phyloP scores from a whole-genome alignment of 2,888 invertebrate species.

The Eupithecia inturbata region DNA sequence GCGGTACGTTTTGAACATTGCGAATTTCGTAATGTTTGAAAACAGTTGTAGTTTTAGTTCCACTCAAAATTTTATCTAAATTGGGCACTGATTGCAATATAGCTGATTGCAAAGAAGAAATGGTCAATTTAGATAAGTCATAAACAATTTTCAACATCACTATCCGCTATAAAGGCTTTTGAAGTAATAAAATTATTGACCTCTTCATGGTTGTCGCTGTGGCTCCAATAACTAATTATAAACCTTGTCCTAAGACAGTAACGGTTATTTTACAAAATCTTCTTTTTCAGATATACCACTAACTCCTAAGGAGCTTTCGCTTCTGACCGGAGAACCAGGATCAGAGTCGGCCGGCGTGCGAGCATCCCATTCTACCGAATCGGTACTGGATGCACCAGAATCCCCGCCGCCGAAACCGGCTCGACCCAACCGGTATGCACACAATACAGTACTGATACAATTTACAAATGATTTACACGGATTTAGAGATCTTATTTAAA shows the following conservation, averaged over 20 bases:
- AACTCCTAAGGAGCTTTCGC: slow-evolving; percentile 90
- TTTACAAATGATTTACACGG: background rate
- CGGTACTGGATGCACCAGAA: slow-evolving; percentile 86
- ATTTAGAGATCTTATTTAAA: background rate
- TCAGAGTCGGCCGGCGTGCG: slow-evolving; percentile 84
- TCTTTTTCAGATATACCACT: slow-evolving; percentile 89
- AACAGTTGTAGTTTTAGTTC: slow-evolving; percentile 23
- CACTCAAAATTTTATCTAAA: slow-evolving; percentile 20
- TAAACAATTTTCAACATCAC: slow-evolving; percentile 2
- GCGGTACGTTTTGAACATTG: slow-evolving; percentile 34
- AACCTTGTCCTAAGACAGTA: background rate
- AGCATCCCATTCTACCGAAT: slow-evolving; percentile 92
- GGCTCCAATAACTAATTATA: background rate
- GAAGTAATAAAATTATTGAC: slow-evolving; percentile 4
- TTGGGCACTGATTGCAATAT: slow-evolving; percentile 20
- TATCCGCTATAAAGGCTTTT: background rate
- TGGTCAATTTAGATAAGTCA: background rate
- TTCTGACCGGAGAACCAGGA: slow-evolving; percentile 87
- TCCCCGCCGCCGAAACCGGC: slow-evolving; percentile 95
- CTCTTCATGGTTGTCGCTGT: background rate
- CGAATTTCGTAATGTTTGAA: slow-evolving; percentile 42
- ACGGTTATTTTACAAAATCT: slow-evolving; percentile 8
- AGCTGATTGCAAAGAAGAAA: slow-evolving; percentile 11
- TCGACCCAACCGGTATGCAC: slow-evolving; percentile 88
- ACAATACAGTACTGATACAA: background rate